Conservation (phyloP, 2,113 vertebrate species). For the Sigmodon hispidus region DNA sequence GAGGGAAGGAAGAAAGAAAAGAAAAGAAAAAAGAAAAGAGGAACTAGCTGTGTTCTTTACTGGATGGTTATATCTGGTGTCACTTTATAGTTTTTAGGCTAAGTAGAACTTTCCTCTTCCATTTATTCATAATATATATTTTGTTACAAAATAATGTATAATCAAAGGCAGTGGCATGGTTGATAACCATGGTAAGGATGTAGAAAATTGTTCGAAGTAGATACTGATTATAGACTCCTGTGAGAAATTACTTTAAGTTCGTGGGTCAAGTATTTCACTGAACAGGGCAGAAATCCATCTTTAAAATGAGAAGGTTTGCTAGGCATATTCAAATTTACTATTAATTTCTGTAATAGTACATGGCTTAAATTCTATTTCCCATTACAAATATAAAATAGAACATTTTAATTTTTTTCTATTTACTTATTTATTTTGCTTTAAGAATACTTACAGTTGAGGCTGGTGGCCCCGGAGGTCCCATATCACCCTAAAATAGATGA, state of each 20-base stretch:
- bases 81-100: conserved; percentile 3
- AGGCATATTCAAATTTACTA: background rate
- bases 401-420: conserved; percentile 11
- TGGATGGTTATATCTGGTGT: background rate
- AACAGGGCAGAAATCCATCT: background rate
- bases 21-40: background rate
- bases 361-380: conserved; percentile 17
- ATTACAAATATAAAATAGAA: conserved; percentile 14
- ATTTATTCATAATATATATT: conserved; percentile 41
- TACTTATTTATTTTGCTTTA: conserved; percentile 35
- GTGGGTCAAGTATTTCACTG: background rate
- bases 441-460: conserved; percentile 84
- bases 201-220: background rate
- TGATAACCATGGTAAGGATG: background rate
- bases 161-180: conserved; percentile 28
- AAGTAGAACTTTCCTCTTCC: background rate
- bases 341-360: background rate
- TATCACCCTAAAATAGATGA: conserved; percentile 84
- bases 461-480: conserved; percentile 86
- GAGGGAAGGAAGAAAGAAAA: rapidly evolving
- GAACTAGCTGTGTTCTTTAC: background rate
- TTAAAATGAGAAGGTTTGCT: conserved; percentile 20
- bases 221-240: background rate
- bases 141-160: conserved; percentile 21
- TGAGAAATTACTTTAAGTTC: background rate